phyloP scores from a whole-genome alignment of 2,888 invertebrate species.

The Synergus japonicus region DNA sequence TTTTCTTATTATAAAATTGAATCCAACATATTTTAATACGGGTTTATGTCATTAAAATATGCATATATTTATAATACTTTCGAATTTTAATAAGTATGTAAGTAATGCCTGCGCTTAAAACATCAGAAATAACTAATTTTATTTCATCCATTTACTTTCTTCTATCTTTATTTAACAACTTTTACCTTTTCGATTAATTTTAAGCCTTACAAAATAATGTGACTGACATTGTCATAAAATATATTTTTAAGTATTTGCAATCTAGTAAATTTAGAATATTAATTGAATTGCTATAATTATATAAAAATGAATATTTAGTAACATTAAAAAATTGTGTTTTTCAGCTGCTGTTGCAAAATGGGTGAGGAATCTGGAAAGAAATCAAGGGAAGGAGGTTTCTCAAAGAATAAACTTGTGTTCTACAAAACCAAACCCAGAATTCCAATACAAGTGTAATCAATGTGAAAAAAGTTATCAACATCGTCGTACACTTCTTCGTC shows the following conservation, averaged over 20 bases:
- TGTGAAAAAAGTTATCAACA: constrained; percentile 65
- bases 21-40: neutral
- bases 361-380: neutral
- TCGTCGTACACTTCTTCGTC: constrained; percentile 78
- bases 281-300: neutral
- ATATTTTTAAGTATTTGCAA: neutral
- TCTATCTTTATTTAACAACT: neutral
- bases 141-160: neutral
- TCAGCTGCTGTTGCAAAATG: neutral
- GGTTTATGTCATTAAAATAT: no score
- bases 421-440: constrained; percentile 55
- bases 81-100: no score
- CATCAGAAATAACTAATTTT: neutral
- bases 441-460: constrained; percentile 63
- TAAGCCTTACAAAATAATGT: neutral
- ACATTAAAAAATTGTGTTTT: neutral
- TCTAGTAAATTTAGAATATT: neutral
- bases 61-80: no score
- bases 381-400: no score
- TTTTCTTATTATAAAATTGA: no score
- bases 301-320: neutral
- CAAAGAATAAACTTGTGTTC: neutral
- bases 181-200: neutral
- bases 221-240: neutral
- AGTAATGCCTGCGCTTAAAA: constrained; percentile 7